Base-by-base conservation (phyloP, 2,113 vertebrate genomes). In the Cricetomys ansorgei region DNA sequence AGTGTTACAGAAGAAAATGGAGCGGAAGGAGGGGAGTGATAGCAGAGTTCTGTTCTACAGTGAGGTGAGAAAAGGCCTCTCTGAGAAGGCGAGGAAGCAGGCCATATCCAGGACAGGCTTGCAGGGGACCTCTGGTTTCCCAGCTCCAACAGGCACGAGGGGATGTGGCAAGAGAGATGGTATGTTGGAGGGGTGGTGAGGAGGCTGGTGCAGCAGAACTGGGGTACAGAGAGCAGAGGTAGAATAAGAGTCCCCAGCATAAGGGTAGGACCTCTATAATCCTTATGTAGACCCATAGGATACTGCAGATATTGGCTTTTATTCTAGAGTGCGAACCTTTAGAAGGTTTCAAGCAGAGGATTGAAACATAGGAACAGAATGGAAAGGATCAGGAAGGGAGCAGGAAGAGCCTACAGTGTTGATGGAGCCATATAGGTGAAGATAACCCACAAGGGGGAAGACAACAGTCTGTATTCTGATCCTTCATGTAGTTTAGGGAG, bases 391-490 rank as follows among this genome's bases (percentile, higher is more conserved):
- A 65, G 64, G 57, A 81, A 86, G 73, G 48, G 65, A 62, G 48
- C 59, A 62, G 43, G 62, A 75, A 40, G 70, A 59, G 16, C 10
- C 53, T 80, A 23, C 79, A 27, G 34, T 57, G 50, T 50, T 57
- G 13, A 7, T 21, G 17, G 0, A 17, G 67, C 31, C n/a, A 55
- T 55, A 27, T 13, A 19, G 67, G 75, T 43, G 57, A 92, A 29
- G 53, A n/a, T 40, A 19, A 13, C 5, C 8, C 57, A 57, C 27
- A 48, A 89, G 21, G 19, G 3, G 57, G 88, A 80, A 8, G 19
- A 62, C 40, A 37, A 43, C 25, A 34, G 1, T 31, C 50, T 17
- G 4, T 29, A 37, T 43, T n/a, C 48, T 0, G 0, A 55, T 9
- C 29, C 64, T 57, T 64, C 37, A 11, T 25, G 40, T 4, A 53